phyloP scores from a whole-genome alignment of 2,113 vertebrate species.

The Lanius collurio region DNA sequence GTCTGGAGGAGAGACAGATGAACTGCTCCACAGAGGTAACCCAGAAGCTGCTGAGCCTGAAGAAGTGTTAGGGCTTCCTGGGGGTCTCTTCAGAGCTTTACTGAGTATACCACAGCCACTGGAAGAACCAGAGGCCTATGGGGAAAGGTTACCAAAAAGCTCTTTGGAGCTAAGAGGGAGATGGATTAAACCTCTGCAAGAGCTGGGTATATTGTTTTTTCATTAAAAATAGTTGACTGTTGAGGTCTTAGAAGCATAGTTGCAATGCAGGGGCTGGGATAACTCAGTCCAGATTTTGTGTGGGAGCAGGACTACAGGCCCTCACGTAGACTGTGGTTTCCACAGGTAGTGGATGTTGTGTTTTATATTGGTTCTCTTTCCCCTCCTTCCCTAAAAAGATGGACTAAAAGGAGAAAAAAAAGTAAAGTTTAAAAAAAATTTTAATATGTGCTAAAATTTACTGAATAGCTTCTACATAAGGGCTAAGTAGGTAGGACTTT shows the following conservation, averaged over 20 bases:
- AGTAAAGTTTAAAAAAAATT: not conserved
- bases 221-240: not conserved
- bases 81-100: not conserved
- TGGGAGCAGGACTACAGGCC: not conserved
- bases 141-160: not conserved
- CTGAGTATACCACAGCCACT: not conserved
- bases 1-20: not conserved
- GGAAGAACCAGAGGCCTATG: not conserved
- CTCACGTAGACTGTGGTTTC: not conserved
- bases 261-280: not conserved
- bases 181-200: not conserved
- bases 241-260: not conserved
- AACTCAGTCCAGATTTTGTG: not conserved
- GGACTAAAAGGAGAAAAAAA: not conserved
- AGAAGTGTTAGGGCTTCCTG: not conserved
- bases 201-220: not conserved
- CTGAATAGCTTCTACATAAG: not conserved
- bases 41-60: not conserved
- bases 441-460: not conserved
- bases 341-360: not conserved
- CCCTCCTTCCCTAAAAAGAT: not conserved
- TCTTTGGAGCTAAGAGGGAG: not conserved
- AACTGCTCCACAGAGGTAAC: not conserved
- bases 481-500: not conserved
- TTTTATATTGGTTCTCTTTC: not conserved